Evolutionary conservation across 2,797 vertebrate genomes (phyloP), one percentile per base, ranked within the genome.

Genomic region (Rallus crepitans): DNA sequence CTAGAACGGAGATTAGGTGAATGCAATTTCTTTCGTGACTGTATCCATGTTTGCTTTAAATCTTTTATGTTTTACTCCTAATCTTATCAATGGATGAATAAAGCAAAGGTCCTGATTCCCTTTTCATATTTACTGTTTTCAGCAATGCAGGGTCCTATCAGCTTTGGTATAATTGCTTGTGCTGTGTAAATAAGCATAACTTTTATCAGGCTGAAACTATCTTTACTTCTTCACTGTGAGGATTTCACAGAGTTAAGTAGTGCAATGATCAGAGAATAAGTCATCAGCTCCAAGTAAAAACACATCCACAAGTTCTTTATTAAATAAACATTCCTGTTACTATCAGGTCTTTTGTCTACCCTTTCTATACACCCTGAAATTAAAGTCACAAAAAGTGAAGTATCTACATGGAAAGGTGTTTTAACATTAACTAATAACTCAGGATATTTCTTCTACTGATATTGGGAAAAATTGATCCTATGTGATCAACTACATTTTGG

Each of bases 111-210:
- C 14, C 30, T 33, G 12, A 35, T 83, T 90, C 88, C 18, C 52
- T 78, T 81, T 55, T 90, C 4, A 5, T 72, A 23, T 76, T 83
- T 93, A 72, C 24, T 76, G 12, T 66, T 86, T 93, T 75, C 69
- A 59, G 12, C 68, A 71, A 28, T 42, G 33, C 37, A 21, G 6
- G 12, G n/a, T 53, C 19, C 56, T 61, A 59, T 65, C 27, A 47
- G 35, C 12, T 87, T 75, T 87, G 10, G 45, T 47, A 27, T 66
- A 87, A 81, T 85, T 78, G 59, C 47, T 63, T 86, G 19, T 72
- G 30, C 15, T 75, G 15, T 77, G 31, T 80, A 89, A 91, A 89
- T 77, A 95, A 64, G 8, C 15, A 40, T 53, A 42, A 47, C 6
- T n/a, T 65, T 42, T n/a, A 71, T 82, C 37, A 85, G 53, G 10